These are phyloP conservation scores for Gryllus longicercus DNA, from an alignment of 2,888 invertebrate genomes.

Conservation along the genomic window DNA sequence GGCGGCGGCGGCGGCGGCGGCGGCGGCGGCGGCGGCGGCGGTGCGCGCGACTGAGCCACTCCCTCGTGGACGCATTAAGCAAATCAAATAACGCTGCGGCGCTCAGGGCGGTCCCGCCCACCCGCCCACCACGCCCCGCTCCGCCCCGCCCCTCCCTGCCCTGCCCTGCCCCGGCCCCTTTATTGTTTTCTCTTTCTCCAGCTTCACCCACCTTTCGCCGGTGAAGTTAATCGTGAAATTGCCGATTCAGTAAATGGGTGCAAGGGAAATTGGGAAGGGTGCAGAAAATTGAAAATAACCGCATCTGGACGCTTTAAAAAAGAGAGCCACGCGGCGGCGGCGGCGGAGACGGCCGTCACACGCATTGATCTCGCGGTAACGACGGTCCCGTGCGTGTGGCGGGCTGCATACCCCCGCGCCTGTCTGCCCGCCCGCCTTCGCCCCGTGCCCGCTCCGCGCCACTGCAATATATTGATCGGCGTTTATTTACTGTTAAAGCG, in stretches of 20 bases:
- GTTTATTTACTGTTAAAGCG: background rate
- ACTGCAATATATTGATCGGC: background rate
- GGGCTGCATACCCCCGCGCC: background rate
- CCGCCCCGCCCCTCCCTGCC: background rate
- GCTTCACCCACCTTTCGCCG: background rate
- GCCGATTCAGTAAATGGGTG: constrained; percentile 29
- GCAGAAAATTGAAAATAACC: constrained; percentile 18
- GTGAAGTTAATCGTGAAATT: constrained; percentile 32
- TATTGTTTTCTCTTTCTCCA: constrained; percentile 6
- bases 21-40: background rate
- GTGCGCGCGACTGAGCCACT: background rate
- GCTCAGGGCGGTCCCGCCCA: background rate
- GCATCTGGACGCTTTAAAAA: background rate
- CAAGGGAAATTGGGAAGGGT: constrained; percentile 23
- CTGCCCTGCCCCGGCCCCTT: background rate
- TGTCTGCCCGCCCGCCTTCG: background rate
- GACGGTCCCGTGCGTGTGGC: background rate
- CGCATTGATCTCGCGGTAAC: constrained; percentile 12
- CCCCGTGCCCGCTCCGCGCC: background rate
- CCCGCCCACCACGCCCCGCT: background rate
- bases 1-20: background rate
- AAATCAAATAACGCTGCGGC: background rate
- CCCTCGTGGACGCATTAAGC: background rate
- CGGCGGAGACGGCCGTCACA: background rate
- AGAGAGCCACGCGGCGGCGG: constrained; percentile 11